A percentile compares a stretch with the other conserved stretches of the same genome.
Evolutionary conservation across 2,113 vertebrate species (phyloP).

Genomic region (Drymodes brunneopygia): DNA sequence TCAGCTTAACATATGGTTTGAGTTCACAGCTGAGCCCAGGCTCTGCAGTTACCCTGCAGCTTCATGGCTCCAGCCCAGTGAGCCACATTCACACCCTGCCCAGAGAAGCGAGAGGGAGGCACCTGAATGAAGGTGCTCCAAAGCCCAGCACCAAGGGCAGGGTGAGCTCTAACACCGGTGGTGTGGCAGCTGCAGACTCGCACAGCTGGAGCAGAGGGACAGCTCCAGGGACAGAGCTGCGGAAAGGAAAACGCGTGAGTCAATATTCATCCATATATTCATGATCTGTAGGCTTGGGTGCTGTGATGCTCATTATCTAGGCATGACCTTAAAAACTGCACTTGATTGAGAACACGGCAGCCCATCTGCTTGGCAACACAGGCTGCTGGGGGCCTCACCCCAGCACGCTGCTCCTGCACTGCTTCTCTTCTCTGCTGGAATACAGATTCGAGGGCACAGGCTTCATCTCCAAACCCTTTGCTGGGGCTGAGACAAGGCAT

Average conservation of each 20-base stretch:
- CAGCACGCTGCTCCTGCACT: background rate
- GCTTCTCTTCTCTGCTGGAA: background rate
- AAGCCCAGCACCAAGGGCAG: background rate
- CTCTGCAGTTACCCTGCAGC: background rate
- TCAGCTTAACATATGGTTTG: background rate
- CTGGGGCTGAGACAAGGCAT: background rate
- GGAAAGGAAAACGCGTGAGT: background rate
- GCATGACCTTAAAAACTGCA: constrained; percentile 63
- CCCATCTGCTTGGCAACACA: constrained; percentile 43
- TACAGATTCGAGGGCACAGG: background rate
- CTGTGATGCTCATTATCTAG: constrained; percentile 52
- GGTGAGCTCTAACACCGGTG: background rate
- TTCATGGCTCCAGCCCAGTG: background rate
- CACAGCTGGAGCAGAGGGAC: background rate
- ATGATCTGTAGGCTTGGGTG: constrained; percentile 31
- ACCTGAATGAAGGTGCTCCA: background rate
- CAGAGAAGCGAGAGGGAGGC: background rate
- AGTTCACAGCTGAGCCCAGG: background rate
- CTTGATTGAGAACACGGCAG: constrained; percentile 57
- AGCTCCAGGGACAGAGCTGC: background rate
- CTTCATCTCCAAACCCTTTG: background rate
- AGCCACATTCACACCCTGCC: background rate
- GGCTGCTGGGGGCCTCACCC: constrained; percentile 44
- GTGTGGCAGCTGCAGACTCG: background rate
- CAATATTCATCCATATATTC: constrained; percentile 63